phyloP scores from a whole-genome alignment of 35 echinoderm and acorn worm species.

The Nesometra sesokonis region DNA sequence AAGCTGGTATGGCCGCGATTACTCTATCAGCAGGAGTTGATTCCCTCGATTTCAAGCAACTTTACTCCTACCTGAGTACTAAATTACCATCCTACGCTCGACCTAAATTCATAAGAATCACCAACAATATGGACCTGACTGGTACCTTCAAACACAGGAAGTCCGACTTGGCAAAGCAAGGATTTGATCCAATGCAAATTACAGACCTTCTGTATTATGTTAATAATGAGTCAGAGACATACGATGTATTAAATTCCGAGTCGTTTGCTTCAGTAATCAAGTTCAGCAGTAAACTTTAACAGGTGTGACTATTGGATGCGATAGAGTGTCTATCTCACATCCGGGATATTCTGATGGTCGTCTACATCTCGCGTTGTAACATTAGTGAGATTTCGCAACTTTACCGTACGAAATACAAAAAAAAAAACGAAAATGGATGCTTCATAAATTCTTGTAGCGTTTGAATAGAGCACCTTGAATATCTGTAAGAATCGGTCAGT shows the following conservation, averaged over 20 bases:
- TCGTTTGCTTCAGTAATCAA: not conserved
- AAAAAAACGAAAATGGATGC: too few relatives aligned
- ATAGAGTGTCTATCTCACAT: too few relatives aligned
- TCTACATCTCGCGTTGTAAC: too few relatives aligned
- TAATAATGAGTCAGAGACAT: not conserved
- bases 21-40: not conserved
- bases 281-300: not conserved
- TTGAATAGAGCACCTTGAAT: too few relatives aligned
- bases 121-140: not conserved
- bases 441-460: too few relatives aligned
- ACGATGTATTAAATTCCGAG: not conserved
- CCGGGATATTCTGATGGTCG: too few relatives aligned
- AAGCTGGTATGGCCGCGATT: not conserved
- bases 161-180: not conserved
- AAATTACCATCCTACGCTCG: not conserved
- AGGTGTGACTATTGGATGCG: too few relatives aligned
- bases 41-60: not conserved
- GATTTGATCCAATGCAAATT: slow-evolving; percentile 2
- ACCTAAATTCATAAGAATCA: not conserved
- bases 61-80: not conserved
- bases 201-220: not conserved
- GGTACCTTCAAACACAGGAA: slow-evolving; percentile 1
- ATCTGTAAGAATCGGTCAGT: too few relatives aligned
- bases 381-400: too few relatives aligned
- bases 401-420: too few relatives aligned